Evolutionary conservation across 2,113 vertebrate species (phyloP).

Genomic region (Cavia porcellus): DNA sequence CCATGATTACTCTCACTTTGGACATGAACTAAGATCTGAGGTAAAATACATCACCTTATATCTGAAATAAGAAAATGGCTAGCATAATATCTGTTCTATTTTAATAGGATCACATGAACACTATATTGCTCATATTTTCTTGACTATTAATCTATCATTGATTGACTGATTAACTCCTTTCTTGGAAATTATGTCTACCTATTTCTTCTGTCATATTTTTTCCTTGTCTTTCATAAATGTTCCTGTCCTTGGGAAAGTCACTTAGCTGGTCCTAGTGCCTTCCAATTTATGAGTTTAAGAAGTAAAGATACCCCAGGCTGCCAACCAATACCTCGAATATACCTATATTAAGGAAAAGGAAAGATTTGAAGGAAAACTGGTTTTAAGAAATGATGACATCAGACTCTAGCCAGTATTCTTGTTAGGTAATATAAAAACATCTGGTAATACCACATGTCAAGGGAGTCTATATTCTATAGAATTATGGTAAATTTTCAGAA

Average conservation of each 20-base stretch:
- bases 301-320: not conserved
- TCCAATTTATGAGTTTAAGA: constrained; percentile 44
- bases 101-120: constrained; percentile 43
- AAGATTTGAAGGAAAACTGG: constrained; percentile 49
- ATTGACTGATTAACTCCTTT: constrained; percentile 40
- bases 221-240: constrained; percentile 46
- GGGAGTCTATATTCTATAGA: not conserved
- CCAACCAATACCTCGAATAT: not conserved
- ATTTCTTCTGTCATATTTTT: constrained; percentile 42
- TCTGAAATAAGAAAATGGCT: constrained; percentile 54
- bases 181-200: constrained; percentile 50
- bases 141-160: constrained; percentile 45
- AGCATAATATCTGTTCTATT: not conserved
- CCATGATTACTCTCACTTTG: not conserved
- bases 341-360: constrained; percentile 55
- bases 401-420: constrained; percentile 46
- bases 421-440: constrained; percentile 18
- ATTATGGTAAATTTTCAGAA: constrained; percentile 19
- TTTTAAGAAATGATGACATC: constrained; percentile 12
- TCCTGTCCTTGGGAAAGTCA: constrained; percentile 31
- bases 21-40: constrained; percentile 22
- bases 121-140: constrained; percentile 5
- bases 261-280: constrained; percentile 2
- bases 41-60: constrained; percentile 39
- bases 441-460: not conserved